Percentiles rank a stretch among this genome's conserved stretches.
Conservation (phyloP, 1,140 invertebrate genomes). For the Cyclina sinensis region DNA sequence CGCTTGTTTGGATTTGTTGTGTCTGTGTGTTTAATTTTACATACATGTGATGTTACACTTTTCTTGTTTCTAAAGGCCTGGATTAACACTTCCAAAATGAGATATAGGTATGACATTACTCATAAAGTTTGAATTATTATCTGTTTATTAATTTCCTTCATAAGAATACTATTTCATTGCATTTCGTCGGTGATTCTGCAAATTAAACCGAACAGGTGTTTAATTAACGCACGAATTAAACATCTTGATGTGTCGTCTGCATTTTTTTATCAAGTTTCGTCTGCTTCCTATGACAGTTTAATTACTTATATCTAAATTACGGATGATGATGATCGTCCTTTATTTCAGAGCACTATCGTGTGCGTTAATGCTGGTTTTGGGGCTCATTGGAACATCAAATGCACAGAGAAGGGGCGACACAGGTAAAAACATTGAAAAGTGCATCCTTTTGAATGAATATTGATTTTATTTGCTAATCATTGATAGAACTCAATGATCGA, state of each 20-base stretch:
- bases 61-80: constrained; percentile 25
- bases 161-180: not conserved
- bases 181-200: not conserved
- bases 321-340: not conserved
- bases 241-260: constrained; percentile 3
- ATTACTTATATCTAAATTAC: not conserved
- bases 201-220: constrained; percentile 19
- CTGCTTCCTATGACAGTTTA: constrained; percentile 5
- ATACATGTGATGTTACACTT: constrained; percentile 39
- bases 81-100: constrained; percentile 21
- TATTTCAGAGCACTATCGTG: constrained; percentile 1
- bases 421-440: constrained; percentile 17
- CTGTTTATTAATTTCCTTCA: not conserved
- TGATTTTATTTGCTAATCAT: constrained; percentile 12
- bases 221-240: constrained; percentile 10
- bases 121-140: not conserved
- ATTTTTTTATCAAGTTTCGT: not conserved
- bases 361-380: not conserved
- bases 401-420: constrained; percentile 11
- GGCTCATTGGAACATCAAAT: not conserved
- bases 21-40: constrained; percentile 31
- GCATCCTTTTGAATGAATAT: constrained; percentile 19
- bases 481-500: constrained; percentile 20
- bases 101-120: not conserved
- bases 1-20: constrained; percentile 41